A percentile compares a stretch with the other conserved stretches of the same genome.
Conservation (phyloP, 1,140 invertebrate genomes). For the Cephus cinctus region DNA sequence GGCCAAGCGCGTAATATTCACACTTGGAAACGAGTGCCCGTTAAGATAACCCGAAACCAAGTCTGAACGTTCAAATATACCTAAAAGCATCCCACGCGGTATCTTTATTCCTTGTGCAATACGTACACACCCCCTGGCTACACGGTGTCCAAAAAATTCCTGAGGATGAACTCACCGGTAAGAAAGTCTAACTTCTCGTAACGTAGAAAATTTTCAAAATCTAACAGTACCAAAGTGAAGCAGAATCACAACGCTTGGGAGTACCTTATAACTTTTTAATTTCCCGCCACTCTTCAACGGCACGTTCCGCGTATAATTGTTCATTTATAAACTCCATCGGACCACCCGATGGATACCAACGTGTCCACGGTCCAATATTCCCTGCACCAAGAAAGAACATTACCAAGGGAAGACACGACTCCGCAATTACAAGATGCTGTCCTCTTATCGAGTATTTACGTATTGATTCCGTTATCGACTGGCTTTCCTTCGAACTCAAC, state of each 20-base stretch:
- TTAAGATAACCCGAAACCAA: slow-evolving; percentile 29
- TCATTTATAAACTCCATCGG: slow-evolving; percentile 14
- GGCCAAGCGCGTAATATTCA: slow-evolving; percentile 21
- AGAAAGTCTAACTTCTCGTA: too few relatives aligned
- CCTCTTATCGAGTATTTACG: slow-evolving; percentile 33
- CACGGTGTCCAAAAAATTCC: slow-evolving; percentile 18
- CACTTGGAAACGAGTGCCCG: slow-evolving; percentile 27
- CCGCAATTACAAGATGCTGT: slow-evolving; percentile 34
- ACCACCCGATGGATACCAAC: slow-evolving; percentile 22
- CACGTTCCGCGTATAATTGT: not conserved
- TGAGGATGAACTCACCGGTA: too few relatives aligned
- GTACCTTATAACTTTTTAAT: too few relatives aligned
- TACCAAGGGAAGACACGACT: slow-evolving; percentile 30
- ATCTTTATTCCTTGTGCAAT: slow-evolving; percentile 23
- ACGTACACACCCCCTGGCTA: slow-evolving; percentile 15
- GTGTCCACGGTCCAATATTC: slow-evolving; percentile 19
- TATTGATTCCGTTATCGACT: slow-evolving; percentile 34
- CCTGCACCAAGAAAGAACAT: slow-evolving; percentile 19
- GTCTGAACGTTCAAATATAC: slow-evolving; percentile 12
- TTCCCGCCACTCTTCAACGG: too few relatives aligned
- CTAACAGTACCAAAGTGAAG: too few relatives aligned
- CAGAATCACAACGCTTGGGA: too few relatives aligned
- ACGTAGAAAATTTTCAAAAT: too few relatives aligned
- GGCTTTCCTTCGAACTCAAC: slow-evolving; percentile 13
- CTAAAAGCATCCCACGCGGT: slow-evolving; percentile 23